These are phyloP conservation scores for Numida meleagris DNA, from an alignment of 2,113 vertebrate genomes.

Conservation along the genomic window DNA sequence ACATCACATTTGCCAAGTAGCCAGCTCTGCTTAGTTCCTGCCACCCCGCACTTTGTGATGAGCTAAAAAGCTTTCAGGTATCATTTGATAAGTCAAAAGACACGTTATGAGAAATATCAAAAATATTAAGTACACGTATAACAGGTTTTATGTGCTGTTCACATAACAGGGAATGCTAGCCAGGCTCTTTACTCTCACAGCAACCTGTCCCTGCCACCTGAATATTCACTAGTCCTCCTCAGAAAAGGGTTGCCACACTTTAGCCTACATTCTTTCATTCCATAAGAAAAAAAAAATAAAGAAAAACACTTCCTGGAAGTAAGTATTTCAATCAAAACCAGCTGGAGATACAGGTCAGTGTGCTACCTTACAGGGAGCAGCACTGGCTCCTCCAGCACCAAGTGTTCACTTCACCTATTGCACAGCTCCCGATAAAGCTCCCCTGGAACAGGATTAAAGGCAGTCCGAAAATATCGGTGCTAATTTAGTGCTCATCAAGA, in stretches of 20 bases:
- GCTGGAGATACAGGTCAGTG: not conserved
- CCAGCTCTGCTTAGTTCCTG: not conserved
- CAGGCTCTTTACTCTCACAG: not conserved
- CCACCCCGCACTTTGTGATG: not conserved
- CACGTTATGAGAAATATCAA: not conserved
- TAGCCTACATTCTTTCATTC: not conserved
- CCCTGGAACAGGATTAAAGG: slow-evolving; percentile 58
- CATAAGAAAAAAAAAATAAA: accelerated
- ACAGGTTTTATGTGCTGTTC: not conserved
- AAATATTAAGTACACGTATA: not conserved
- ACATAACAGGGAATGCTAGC: not conserved
- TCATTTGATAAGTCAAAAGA: not conserved
- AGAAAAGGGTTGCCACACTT: not conserved
- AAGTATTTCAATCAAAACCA: not conserved
- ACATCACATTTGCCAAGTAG: not conserved
- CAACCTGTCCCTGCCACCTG: not conserved
- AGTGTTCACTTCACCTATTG: not conserved
- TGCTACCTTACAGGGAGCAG: not conserved
- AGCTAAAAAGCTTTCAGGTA: not conserved
- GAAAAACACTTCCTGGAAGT: not conserved
- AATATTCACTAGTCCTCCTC: not conserved
- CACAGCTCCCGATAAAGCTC: slow-evolving; percentile 12
- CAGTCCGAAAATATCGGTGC: slow-evolving; percentile 60
- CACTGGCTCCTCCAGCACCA: not conserved
- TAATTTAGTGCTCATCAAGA: slow-evolving; percentile 63